phyloP scores from a whole-genome alignment of 2,113 vertebrate species.

The Saccopteryx bilineata region DNA sequence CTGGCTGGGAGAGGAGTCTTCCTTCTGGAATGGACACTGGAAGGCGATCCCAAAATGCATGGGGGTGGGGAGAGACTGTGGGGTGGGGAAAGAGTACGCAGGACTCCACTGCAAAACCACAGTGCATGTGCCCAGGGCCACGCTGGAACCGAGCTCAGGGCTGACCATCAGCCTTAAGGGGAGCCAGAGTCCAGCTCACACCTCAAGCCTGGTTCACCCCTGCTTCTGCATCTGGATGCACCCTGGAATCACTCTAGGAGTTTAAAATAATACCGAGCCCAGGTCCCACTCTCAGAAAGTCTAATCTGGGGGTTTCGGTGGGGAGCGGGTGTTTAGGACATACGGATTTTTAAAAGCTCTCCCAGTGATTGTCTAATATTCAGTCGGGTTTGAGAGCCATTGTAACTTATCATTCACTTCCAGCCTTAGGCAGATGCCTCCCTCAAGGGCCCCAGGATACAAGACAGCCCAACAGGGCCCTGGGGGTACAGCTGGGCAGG shows the following conservation, averaged over 20 bases:
- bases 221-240: neutral
- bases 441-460: neutral
- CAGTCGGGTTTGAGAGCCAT: neutral
- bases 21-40: neutral
- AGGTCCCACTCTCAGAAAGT: neutral
- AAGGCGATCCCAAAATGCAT: neutral
- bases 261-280: neutral
- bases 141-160: too few relatives aligned
- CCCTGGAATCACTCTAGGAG: neutral
- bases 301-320: neutral
- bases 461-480: neutral
- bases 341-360: neutral
- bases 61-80: neutral
- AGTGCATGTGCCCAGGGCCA: neutral
- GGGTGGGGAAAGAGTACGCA: too few relatives aligned
- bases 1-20: neutral
- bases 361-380: neutral
- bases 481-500: neutral
- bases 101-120: neutral
- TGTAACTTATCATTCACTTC: neutral
- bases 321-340: rapidly evolving
- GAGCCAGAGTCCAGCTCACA: neutral
- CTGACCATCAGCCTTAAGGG: too few relatives aligned
- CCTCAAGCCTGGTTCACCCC: neutral
- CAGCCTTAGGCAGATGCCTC: neutral